Percentiles rank a stretch among this genome's conserved stretches.
Conservation (phyloP, 2,888 invertebrate genomes). For the Escarpia spicata region DNA sequence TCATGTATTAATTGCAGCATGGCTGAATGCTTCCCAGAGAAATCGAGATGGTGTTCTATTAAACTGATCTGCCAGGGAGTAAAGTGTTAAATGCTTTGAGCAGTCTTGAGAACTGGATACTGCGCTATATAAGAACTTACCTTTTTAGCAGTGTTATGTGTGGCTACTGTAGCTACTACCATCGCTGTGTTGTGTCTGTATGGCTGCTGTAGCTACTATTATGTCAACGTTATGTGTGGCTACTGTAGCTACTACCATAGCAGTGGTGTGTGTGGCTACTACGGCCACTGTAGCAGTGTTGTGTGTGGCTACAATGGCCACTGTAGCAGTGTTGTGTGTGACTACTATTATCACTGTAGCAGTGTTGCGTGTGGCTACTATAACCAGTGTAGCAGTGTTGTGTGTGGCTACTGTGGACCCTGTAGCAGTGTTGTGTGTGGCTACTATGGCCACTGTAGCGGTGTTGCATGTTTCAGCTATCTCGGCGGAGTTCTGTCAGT, state of each 20-base stretch:
- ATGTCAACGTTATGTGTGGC: not conserved
- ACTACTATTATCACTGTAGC: not conserved
- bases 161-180: not conserved
- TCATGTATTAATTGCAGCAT: no score
- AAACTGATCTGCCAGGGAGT: no score
- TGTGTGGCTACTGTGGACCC: not conserved
- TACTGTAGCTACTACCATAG: no score
- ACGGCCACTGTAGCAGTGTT: not conserved
- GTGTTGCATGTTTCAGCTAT: conserved; percentile 46
- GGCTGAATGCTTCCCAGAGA: no score
- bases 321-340: no score
- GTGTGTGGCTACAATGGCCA: not conserved
- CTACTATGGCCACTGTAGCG: not conserved
- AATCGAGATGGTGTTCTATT: no score
- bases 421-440: not conserved
- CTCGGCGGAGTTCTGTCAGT: conserved; percentile 55
- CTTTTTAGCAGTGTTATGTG: not conserved
- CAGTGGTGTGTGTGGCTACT: no score
- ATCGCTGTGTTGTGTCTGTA: not conserved
- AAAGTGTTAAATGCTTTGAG: no score
- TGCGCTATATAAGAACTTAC: no score
- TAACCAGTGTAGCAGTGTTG: not conserved
- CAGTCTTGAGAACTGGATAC: no score
- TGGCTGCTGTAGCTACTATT: not conserved
- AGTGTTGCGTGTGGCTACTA: not conserved